Evolutionary conservation across 2,888 invertebrate genomes (phyloP), one percentile per base, ranked within the genome.

Genomic region (Mellilla xanthometata): DNA sequence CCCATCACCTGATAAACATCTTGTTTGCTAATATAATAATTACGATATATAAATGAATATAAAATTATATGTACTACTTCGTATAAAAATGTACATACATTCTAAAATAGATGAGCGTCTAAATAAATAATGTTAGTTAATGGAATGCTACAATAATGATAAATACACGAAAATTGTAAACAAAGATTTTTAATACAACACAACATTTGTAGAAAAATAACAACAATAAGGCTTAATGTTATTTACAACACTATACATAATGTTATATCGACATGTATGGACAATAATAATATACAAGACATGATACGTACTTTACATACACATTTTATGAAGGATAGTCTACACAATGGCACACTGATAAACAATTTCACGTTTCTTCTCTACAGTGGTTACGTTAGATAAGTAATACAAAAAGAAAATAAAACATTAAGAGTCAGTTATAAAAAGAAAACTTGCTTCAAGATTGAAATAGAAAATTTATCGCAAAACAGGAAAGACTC

Each of bases 1-100:
- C 39, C 54, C 48, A 29, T 49, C 46, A 39, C 42, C 49, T 33
- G 47, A 26, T 30, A 49, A 38, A 44, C 47, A 45, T 28, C 47
- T 47, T 48, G 44, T 56, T 47, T 30, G 54, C 49, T 36, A 52
- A 41, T 35, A 40, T 13, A 12, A 39, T 31, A 5, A 3, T 24
- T n/a, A 24, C n/a, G 24, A 24, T 24, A 23, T 24, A 24, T 24
- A 8, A 24, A 8, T 24, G n/a, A n/a, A n/a, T 24, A 34, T 11
- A 38, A 23, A 28, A 26, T 24, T 12, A 34, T 30, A 13, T 10
- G 13, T 32, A 44, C 33, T 35, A 46, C 10, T 26, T 12, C 35
- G 39, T 46, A 39, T 46, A 46, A 35, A 35, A 40, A 46, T 24
- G 36, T 15, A 23, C n/a, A 36, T 39, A 26, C 3, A 10, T 9